Percentiles rank a stretch among this genome's conserved stretches.
phyloP scores from a whole-genome alignment of 2,113 vertebrate genomes.

The Myrmophylax atrothorax region DNA sequence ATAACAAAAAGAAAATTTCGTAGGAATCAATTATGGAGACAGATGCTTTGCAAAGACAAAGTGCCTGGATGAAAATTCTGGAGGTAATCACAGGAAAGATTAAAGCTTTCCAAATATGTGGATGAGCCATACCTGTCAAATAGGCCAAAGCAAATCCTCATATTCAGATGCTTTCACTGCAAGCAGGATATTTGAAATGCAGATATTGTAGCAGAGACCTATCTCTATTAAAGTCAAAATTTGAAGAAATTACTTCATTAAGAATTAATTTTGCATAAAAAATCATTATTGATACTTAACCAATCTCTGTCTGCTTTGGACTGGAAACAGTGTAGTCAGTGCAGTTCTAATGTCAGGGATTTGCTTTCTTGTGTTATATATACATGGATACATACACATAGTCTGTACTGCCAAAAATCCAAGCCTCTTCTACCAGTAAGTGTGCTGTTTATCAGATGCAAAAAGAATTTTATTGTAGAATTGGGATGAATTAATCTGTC shows the following conservation, averaged over 20 bases:
- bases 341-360: not conserved
- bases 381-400: not conserved
- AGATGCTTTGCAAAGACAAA: not conserved
- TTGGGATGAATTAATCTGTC: not conserved
- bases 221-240: not conserved
- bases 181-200: not conserved
- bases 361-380: not conserved
- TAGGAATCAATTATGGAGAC: not conserved
- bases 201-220: not conserved
- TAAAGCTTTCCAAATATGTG: not conserved
- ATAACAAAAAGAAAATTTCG: not conserved
- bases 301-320: not conserved
- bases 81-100: not conserved
- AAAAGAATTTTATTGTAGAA: not conserved
- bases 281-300: not conserved
- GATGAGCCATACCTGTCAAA: not conserved
- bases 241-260: not conserved
- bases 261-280: not conserved
- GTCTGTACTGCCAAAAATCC: not conserved
- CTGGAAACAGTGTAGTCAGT: not conserved
- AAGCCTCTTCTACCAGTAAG: not conserved
- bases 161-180: not conserved
- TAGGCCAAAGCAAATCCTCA: not conserved
- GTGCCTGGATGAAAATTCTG: not conserved
- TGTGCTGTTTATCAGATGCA: not conserved